Evolutionary conservation across 2,113 vertebrate species (phyloP).

Genomic region (Neomonachus schauinslandi): DNA sequence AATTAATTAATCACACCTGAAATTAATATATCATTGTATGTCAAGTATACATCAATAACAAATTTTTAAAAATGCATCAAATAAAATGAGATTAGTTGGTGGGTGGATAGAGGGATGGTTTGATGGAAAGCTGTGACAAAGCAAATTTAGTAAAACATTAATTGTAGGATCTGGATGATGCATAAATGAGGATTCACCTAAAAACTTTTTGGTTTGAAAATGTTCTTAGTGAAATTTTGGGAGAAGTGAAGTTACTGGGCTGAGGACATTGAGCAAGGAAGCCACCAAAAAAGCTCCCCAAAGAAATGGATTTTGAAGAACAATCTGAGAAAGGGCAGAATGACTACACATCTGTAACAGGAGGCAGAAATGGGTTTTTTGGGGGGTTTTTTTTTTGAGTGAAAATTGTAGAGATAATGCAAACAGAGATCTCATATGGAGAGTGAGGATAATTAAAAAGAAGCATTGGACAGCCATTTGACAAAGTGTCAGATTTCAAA

Average conservation of each 20-base stretch:
- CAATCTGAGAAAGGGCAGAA: background rate
- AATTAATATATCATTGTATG: background rate
- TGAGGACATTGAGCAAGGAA: background rate
- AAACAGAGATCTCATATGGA: background rate
- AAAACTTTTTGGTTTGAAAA: background rate
- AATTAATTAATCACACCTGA: background rate
- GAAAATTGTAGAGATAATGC: background rate
- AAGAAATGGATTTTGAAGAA: conserved; percentile 1
- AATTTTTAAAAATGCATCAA: background rate
- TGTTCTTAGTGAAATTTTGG: background rate
- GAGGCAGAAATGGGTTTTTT: background rate
- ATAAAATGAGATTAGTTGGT: background rate
- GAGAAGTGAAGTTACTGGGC: background rate
- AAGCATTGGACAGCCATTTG: background rate
- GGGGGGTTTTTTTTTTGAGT: background rate
- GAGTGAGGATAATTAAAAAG: background rate
- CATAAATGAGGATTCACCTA: background rate
- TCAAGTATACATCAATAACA: background rate
- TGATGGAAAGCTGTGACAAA: background rate
- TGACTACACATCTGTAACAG: background rate
- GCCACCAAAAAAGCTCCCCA: background rate
- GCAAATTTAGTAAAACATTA: background rate
- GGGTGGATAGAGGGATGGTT: background rate
- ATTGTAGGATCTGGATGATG: background rate
- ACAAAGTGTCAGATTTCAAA: background rate